These are phyloP conservation scores for Corythornis cristatus DNA, from an alignment of 2,113 vertebrate species.

Conservation along the genomic window DNA sequence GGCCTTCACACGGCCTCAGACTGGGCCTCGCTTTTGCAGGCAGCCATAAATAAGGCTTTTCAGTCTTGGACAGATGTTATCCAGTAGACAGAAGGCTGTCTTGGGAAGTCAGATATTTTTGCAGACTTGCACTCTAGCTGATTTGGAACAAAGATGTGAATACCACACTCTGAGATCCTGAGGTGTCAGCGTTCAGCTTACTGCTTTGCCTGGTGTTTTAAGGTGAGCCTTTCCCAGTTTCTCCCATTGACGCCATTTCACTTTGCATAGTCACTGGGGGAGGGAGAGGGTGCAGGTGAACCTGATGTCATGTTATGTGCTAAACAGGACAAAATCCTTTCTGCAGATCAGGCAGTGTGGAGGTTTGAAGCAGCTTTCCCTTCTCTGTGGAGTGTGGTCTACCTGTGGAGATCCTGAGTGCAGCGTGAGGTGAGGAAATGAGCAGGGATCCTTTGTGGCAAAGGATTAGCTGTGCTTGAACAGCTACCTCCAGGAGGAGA, in stretches of 20 bases:
- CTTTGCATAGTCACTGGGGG: not conserved
- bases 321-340: not conserved
- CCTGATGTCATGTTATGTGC: fast-evolving
- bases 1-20: not conserved
- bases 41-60: not conserved
- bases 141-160: not conserved
- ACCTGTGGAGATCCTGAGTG: not conserved
- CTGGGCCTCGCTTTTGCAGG: not conserved
- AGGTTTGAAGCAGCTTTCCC: not conserved
- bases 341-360: not conserved
- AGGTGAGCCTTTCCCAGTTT: not conserved
- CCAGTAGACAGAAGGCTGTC: not conserved
- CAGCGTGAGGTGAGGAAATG: not conserved
- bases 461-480: not conserved
- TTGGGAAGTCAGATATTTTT: not conserved
- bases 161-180: not conserved
- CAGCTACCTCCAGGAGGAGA: not conserved
- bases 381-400: not conserved
- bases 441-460: not conserved
- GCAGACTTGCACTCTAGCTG: not conserved
- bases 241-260: not conserved
- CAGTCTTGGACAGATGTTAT: not conserved
- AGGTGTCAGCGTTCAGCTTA: not conserved
- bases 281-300: not conserved
- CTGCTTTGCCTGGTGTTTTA: not conserved